These are phyloP conservation scores for Bursaphelenchus okinawaensis DNA, from an alignment of 2,888 invertebrate genomes.

Conservation along the genomic window DNA sequence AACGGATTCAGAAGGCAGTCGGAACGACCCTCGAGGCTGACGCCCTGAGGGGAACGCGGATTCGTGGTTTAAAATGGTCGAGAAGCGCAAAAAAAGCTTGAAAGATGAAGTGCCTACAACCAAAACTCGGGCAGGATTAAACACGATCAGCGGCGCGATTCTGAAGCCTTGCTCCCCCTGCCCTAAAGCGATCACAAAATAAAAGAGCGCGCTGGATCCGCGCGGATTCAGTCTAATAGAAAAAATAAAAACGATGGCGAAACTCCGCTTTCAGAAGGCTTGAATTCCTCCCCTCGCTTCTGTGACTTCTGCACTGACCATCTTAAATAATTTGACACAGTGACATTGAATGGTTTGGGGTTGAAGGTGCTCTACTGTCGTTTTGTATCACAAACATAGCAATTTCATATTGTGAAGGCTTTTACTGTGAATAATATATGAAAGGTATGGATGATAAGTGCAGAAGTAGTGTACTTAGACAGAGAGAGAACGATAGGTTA, in stretches of 20 bases:
- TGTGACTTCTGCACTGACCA: neutral
- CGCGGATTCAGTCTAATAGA: neutral
- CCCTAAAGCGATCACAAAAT: neutral
- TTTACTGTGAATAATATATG: too few species aligned
- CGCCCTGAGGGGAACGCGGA: neutral
- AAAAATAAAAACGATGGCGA: neutral
- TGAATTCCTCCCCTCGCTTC: neutral
- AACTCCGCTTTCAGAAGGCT: neutral
- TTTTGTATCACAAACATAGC: too few species aligned
- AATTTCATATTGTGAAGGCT: too few species aligned
- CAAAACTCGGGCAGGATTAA: neutral
- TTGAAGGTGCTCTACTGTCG: too few species aligned
- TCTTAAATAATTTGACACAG: too few species aligned
- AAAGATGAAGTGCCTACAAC: neutral
- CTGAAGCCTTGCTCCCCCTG: neutral
- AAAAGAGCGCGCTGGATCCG: neutral
- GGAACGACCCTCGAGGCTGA: neutral
- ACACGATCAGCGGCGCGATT: neutral
- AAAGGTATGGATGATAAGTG: too few species aligned
- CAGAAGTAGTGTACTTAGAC: too few species aligned
- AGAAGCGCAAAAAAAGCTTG: neutral
- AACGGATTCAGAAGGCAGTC: neutral
- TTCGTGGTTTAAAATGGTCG: neutral
- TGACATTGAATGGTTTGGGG: too few species aligned
- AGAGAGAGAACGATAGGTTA: too few species aligned